Base-by-base conservation (phyloP, 2,113 vertebrate genomes). In the Peucedramus taeniatus region DNA sequence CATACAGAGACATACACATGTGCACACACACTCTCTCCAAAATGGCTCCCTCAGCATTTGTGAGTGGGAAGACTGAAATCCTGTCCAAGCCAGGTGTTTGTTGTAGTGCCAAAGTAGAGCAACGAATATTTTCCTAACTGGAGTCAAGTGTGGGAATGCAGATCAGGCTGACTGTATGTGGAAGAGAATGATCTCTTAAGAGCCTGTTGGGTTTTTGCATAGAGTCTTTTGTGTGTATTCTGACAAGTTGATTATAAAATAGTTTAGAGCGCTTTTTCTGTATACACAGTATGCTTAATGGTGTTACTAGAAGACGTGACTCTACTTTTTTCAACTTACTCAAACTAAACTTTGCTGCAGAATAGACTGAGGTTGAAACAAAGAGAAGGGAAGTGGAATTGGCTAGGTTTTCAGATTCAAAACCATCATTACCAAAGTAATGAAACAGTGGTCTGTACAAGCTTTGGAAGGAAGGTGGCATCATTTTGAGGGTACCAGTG, bases 21-120 rank as follows among this genome's bases (percentile, higher is more conserved):
- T 44, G 24, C 19, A 7, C 30, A 39, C 54, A 33, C 7, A 2
- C 28, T 19, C 35, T 50, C 47, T 93, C 65, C 3, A 13, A 63
- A 94, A 92, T 78, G 61, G 64, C 57, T 93, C 65, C 71, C 61
- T 78, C 33, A 28, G 78, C 79, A 84, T 65, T 80, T 77, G 2
- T 28, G 69, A 89, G 79, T 93, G 83, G 89, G 91, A 95, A 88
- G 88, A 66, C 49, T 63, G 45, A 85, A 90, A 81, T 60, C 57
- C 83, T 61, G 69, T 93, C 90, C 84, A 96, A 95, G 22, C 82
- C 95, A 96, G 96, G 93, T 97, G 95, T 95, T 96, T 95, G 90
- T 93, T 95, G 79, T 75, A 39, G 39, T 94, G 93, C 96, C 94
- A 96, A 84, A 94, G 65, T 10, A 74, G 72, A 96, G 75, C 93